Base-by-base conservation (phyloP, 2,888 invertebrate genomes). In the Hirtodrosophila cameraria region DNA sequence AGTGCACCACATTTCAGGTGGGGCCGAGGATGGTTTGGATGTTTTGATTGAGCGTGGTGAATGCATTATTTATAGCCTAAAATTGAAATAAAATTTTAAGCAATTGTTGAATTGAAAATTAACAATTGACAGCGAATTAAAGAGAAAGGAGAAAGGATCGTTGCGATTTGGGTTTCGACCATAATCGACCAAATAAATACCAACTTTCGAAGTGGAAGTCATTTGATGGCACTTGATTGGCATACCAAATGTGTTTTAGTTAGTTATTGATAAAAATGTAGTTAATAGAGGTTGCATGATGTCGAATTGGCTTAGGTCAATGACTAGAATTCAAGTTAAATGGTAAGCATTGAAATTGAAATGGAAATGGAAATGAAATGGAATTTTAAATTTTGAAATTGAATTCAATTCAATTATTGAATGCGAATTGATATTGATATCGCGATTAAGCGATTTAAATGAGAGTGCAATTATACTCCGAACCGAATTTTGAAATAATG, bases 251-350 rank as follows among this genome's bases (percentile, higher is more conserved):
- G 16, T 18, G 20, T 27, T 62, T 50, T 41, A 39, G 43, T 36
- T 61, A 62, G 62, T 33, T 61, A 69, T 68, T 62, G 30, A 69
- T 66, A 48, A 42, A 68, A 48, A 52, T 65, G 41, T 20, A 20
- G 20, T 15, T 58, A n/a, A n/a, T 58, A 11, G 35, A 20, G 36
- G 8, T 49, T 43, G 42, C n/a, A 38, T 49, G 41, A 30, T n/a
- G 41, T 46, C 48, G n/a, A 45, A 52, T n/a, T 16, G 64, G 16
- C 12, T 39, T 23, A 1, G 12, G 11, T 23, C 12, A 5, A n/a
- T 16, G 2, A 3, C 4, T 42, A 9, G 25, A 13, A 20, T 27
- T 12, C 13, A 20, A 28, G n/a, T 27, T 7, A n/a, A 16, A 18
- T 39, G 42, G 39, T 11, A 49, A 28, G 31, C 18, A 30, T 45